Conservation (phyloP, 2,797 vertebrate genomes). For the Sebastes minor region DNA sequence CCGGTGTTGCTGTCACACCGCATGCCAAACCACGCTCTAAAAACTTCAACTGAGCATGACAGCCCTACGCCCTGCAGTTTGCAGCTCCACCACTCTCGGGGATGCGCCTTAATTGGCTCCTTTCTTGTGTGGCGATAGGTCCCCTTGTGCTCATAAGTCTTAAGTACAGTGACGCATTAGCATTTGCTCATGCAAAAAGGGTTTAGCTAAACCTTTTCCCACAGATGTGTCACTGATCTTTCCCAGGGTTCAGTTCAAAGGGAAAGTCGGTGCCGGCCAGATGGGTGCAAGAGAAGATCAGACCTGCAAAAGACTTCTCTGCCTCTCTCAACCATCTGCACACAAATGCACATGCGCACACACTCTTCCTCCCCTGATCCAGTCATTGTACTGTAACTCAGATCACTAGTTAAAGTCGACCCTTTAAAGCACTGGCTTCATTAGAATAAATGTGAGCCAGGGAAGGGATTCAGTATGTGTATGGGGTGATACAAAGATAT, state of each 20-base stretch:
- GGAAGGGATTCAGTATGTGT: background rate
- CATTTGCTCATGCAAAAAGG: constrained; percentile 23
- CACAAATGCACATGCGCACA: background rate
- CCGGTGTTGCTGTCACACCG: background rate
- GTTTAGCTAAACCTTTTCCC: background rate
- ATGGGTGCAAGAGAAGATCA: constrained; percentile 10
- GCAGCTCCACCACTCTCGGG: background rate
- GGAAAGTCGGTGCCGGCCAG: background rate
- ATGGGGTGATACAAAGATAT: background rate
- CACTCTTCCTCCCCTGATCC: background rate
- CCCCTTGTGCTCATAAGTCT: constrained; percentile 11
- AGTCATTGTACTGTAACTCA: background rate
- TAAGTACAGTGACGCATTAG: constrained; percentile 29
- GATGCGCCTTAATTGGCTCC: constrained; percentile 32
- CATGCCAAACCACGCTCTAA: constrained; percentile 2
- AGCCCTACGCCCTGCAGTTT: background rate
- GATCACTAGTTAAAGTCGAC: background rate
- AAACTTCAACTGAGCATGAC: constrained; percentile 12
- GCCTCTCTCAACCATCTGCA: constrained; percentile 16
- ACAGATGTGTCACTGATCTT: constrained; percentile 28
- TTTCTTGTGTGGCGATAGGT: constrained; percentile 21
- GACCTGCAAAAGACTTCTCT: constrained; percentile 3
- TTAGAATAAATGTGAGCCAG: background rate
- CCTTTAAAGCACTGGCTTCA: background rate
- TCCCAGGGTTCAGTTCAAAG: constrained; percentile 39